Conservation (phyloP, 1,140 invertebrate genomes). For the Lethocerus indicus region DNA sequence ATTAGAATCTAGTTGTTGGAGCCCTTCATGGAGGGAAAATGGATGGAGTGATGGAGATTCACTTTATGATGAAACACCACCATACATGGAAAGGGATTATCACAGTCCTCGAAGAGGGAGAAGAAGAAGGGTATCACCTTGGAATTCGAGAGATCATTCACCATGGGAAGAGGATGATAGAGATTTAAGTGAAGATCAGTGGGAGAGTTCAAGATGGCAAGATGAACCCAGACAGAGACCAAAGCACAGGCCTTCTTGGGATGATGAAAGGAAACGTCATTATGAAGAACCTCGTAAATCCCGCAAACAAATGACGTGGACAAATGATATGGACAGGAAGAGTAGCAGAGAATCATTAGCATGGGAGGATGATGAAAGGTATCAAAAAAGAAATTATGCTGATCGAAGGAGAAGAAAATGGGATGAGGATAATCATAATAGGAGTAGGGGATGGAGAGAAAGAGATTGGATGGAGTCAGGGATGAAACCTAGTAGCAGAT, state of each 20-base stretch:
- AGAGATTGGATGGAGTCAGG: slow-evolving; percentile 21
- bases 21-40: slow-evolving; percentile 21
- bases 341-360: slow-evolving; percentile 18
- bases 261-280: slow-evolving; percentile 18
- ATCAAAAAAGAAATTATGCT: slow-evolving; percentile 16
- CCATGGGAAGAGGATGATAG: slow-evolving; percentile 47
- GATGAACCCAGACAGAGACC: slow-evolving; percentile 13
- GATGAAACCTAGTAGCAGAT: slow-evolving; percentile 25
- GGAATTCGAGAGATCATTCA: slow-evolving; percentile 42
- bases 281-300: slow-evolving; percentile 12
- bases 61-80: slow-evolving; percentile 20
- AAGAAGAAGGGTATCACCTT: slow-evolving; percentile 18
- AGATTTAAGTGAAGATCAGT: slow-evolving; percentile 17
- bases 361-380: slow-evolving; percentile 21
- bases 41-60: slow-evolving; percentile 24
- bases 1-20: slow-evolving; percentile 17
- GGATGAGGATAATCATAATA: slow-evolving; percentile 23
- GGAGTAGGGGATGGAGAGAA: slow-evolving; percentile 15
- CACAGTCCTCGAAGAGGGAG: slow-evolving; percentile 14
- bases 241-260: slow-evolving; percentile 16
- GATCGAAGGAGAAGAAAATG: slow-evolving; percentile 21
- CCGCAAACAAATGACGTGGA: slow-evolving; percentile 22
- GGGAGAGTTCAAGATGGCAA: slow-evolving; percentile 16
- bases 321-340: slow-evolving; percentile 19
- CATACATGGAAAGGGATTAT: slow-evolving; percentile 13